Evolutionary conservation across 1,140 invertebrate species (phyloP).

Genomic region (Hyles euphorbiae): DNA sequence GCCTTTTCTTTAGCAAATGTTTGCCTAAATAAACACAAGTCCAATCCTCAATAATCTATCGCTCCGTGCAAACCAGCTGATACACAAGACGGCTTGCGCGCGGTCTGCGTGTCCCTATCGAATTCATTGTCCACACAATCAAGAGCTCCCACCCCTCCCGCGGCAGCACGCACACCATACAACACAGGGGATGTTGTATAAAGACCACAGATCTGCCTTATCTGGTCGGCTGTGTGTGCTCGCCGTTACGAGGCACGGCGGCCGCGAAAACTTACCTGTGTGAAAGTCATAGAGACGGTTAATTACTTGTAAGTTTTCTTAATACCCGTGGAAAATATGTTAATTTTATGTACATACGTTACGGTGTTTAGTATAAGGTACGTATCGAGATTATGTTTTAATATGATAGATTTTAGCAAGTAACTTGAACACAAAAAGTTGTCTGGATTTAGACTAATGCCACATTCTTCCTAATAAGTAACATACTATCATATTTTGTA

Average conservation of each 20-base stretch:
- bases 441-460: too few species aligned
- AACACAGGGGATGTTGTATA: not conserved
- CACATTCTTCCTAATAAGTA: too few species aligned
- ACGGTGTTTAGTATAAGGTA: too few species aligned
- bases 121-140: not conserved
- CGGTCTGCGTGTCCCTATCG: not conserved
- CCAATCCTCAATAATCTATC: not conserved
- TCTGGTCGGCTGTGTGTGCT: not conserved
- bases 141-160: not conserved
- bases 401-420: too few species aligned
- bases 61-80: not conserved
- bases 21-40: too few species aligned
- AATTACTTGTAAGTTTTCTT: conserved; percentile 1
- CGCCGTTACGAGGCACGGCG: not conserved
- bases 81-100: conserved; percentile 6
- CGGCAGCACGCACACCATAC: not conserved
- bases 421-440: too few species aligned
- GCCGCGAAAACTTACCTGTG: conserved; percentile 3
- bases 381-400: too few species aligned
- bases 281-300: conserved; percentile 2
- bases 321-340: not conserved
- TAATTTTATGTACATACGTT: too few species aligned
- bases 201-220: not conserved
- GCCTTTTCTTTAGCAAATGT: too few species aligned
- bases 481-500: too few species aligned